Conservation (phyloP, 2,888 invertebrate species). For the Parnassius orleans region DNA sequence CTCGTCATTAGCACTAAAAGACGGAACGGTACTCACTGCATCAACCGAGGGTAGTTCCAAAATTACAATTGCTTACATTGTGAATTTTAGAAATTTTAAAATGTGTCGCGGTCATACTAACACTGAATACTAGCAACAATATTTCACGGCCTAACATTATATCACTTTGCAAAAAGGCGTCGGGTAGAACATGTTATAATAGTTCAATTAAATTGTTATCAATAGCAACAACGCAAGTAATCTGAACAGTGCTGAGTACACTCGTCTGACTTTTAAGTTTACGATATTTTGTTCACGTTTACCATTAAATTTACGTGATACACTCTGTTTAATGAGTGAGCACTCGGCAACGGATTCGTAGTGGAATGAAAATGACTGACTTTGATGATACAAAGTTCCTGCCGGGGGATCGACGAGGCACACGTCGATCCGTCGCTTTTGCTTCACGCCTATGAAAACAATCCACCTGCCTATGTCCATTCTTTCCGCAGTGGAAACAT, state of each 20-base stretch:
- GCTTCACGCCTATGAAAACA: no score
- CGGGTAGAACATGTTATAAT: not conserved
- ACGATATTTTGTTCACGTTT: not conserved
- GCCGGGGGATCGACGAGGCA: fast-evolving
- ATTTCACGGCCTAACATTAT: not conserved
- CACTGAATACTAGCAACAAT: not conserved
- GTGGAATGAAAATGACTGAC: not conserved
- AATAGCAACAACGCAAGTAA: not conserved
- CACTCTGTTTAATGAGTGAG: not conserved
- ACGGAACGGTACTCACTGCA: no score
- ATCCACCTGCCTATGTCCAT: no score
- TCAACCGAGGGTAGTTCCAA: no score
- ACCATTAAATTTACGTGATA: not conserved
- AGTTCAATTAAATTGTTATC: not conserved
- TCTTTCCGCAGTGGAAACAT: not conserved
- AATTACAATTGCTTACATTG: no score
- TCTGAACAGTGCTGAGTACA: not conserved
- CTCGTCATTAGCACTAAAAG: no score
- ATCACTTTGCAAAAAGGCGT: not conserved
- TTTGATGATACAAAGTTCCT: not conserved
- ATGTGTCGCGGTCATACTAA: not conserved
- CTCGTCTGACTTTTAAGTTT: not conserved
- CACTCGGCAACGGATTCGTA: not conserved
- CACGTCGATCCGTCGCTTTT: no score
- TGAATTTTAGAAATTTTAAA: not conserved